Conservation (phyloP, 1,140 invertebrate genomes). For the Tribolium madens region DNA sequence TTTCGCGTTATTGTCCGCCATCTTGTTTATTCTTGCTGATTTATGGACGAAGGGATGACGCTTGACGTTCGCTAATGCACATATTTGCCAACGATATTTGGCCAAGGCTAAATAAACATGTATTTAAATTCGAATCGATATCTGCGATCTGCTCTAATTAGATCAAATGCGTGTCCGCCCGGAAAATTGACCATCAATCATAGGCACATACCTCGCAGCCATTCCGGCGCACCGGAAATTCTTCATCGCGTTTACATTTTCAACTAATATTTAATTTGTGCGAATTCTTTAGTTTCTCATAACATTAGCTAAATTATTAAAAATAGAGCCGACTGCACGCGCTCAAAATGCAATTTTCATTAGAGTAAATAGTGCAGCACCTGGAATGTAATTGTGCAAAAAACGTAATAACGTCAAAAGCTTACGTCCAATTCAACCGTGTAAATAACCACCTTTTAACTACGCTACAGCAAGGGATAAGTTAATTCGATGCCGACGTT, state of each 20-base stretch:
- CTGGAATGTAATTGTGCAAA: conserved; percentile 23
- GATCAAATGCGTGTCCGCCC: background rate
- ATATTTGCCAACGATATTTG: conserved; percentile 17
- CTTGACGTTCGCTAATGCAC: conserved; percentile 23
- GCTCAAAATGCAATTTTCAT: conserved; percentile 32
- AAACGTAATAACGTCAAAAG: conserved; percentile 20
- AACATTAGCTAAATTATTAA: conserved; percentile 6
- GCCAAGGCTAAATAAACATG: background rate
- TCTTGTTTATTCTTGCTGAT: conserved; percentile 54
- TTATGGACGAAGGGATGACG: conserved; percentile 44
- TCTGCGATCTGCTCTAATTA: conserved; percentile 3
- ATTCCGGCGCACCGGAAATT: background rate
- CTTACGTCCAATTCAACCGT: conserved; percentile 18
- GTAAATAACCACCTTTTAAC: conserved; percentile 32
- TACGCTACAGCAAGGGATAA: background rate
- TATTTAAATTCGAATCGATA: conserved; percentile 4
- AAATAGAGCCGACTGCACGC: conserved; percentile 1
- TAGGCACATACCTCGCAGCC: background rate
- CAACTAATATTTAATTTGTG: background rate
- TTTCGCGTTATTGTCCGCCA: conserved; percentile 53
- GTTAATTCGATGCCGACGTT: conserved; percentile 9
- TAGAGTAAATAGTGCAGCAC: conserved; percentile 18
- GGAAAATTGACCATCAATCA: background rate
- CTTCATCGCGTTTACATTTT: background rate
- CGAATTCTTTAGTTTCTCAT: background rate